Evolutionary conservation across 1,140 invertebrate genomes (phyloP).

Genomic region (Drosophila pseudoobscura): DNA sequence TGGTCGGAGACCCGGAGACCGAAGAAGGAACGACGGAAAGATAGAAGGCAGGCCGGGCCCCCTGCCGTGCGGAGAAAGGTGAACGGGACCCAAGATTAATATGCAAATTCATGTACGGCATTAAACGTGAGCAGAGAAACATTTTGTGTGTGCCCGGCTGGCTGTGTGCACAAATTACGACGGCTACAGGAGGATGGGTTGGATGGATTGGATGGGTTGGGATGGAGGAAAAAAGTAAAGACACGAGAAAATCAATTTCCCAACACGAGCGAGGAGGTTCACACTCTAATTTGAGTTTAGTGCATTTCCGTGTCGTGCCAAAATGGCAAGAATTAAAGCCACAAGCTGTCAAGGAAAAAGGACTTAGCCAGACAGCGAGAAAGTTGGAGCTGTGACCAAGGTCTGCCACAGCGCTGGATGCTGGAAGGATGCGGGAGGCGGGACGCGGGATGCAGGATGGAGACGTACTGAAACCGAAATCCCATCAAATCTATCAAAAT

Average conservation of each 20-base stretch:
- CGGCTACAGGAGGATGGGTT: neutral
- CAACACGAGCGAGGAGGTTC: slow-evolving; percentile 20
- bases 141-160: slow-evolving; percentile 28
- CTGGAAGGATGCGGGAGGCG: neutral
- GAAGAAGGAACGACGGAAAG: neutral
- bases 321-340: slow-evolving; percentile 61
- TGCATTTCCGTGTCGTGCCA: slow-evolving; percentile 73
- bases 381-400: slow-evolving; percentile 7
- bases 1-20: slow-evolving; percentile 10
- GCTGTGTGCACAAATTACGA: slow-evolving; percentile 31
- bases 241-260: slow-evolving; percentile 67
- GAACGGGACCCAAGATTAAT: slow-evolving; percentile 59
- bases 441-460: slow-evolving; percentile 1
- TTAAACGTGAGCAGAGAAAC: slow-evolving; percentile 44
- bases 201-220: no score
- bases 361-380: slow-evolving; percentile 27
- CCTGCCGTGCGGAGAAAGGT: neutral
- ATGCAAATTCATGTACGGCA: slow-evolving; percentile 68
- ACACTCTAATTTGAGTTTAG: slow-evolving; percentile 69
- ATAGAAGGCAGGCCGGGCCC: neutral
- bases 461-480: slow-evolving; percentile 42
- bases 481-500: slow-evolving; percentile 80
- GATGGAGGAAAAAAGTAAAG: slow-evolving; percentile 1
- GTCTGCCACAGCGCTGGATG: no score
- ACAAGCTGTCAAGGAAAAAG: slow-evolving; percentile 29